Evolutionary conservation across 2,113 vertebrate species (phyloP).

Genomic region (Poecile atricapillus): DNA sequence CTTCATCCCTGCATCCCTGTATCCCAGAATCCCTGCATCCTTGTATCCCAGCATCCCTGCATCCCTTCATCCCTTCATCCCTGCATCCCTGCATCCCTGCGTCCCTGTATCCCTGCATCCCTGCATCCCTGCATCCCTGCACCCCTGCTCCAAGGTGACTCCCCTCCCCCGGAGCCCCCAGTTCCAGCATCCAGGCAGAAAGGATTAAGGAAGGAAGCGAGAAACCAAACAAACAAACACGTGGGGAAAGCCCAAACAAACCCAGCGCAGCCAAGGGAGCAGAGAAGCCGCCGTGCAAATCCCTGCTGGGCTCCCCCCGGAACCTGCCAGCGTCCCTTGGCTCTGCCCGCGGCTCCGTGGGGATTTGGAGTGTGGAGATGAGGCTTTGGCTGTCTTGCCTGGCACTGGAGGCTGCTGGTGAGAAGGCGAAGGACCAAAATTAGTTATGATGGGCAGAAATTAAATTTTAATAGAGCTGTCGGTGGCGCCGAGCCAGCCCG

Average conservation of each 20-base stretch:
- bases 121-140: not conserved
- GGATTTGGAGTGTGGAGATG: not conserved
- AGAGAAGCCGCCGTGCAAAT: not conserved
- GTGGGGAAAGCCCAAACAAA: constrained; percentile 35
- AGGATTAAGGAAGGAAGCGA: constrained; percentile 7
- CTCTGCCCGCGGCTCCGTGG: not conserved
- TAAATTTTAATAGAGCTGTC: constrained; percentile 79
- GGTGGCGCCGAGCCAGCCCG: constrained; percentile 72
- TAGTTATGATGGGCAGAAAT: constrained; percentile 76
- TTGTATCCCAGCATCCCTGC: not conserved
- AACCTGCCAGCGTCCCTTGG: not conserved
- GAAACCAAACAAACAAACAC: not conserved
- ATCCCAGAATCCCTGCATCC: not conserved
- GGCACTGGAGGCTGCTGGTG: constrained; percentile 42
- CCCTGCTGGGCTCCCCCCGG: not conserved
- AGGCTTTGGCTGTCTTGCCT: constrained; percentile 23
- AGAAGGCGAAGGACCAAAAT: constrained; percentile 50
- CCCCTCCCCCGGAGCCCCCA: fast-evolving
- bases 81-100: not conserved
- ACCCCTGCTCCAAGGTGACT: not conserved
- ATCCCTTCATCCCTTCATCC: not conserved
- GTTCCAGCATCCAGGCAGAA: constrained; percentile 1
- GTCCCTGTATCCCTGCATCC: not conserved
- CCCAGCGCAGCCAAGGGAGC: not conserved
- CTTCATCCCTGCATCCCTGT: not conserved